Conservation (phyloP, 2,113 vertebrate genomes). For the Ptilorrhoa leucosticta region DNA sequence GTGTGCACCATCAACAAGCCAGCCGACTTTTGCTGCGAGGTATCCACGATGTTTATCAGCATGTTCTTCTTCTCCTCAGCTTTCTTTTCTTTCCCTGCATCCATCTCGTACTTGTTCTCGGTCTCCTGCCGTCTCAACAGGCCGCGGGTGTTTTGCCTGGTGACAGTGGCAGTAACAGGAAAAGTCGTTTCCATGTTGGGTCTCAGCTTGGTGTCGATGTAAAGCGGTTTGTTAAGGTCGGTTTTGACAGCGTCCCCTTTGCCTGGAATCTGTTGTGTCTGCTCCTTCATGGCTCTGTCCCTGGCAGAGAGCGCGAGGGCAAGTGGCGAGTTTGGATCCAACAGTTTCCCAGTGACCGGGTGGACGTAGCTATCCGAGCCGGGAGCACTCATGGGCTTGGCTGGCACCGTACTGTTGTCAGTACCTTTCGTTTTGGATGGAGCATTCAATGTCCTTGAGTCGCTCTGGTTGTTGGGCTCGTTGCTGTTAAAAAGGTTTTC, state of each 20-base stretch:
- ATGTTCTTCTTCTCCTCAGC: conserved; percentile 86
- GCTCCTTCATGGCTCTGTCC: conserved; percentile 91
- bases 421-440: conserved; percentile 79
- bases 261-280: conserved; percentile 79
- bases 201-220: conserved; percentile 93
- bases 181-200: conserved; percentile 83
- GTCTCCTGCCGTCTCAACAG: conserved; percentile 84
- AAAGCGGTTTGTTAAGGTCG: conserved; percentile 94
- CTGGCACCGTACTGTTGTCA: conserved; percentile 69
- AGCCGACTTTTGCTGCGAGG: conserved; percentile 83
- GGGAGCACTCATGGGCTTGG: conserved; percentile 67
- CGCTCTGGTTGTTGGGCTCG: conserved; percentile 72
- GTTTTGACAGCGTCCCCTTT: conserved; percentile 86
- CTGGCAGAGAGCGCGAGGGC: conserved; percentile 91
- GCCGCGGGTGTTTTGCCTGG: conserved; percentile 75
- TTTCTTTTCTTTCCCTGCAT: conserved; percentile 74
- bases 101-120: conserved; percentile 85
- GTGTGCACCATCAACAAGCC: conserved; percentile 96
- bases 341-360: conserved; percentile 86
- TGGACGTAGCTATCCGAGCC: conserved; percentile 85
- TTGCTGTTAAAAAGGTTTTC: conserved; percentile 82
- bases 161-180: conserved; percentile 72
- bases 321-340: conserved; percentile 90
- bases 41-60: conserved; percentile 79
- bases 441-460: conserved; percentile 79